These are phyloP conservation scores for Vimba vimba DNA, from an alignment of 2,113 vertebrate species.

Conservation along the genomic window DNA sequence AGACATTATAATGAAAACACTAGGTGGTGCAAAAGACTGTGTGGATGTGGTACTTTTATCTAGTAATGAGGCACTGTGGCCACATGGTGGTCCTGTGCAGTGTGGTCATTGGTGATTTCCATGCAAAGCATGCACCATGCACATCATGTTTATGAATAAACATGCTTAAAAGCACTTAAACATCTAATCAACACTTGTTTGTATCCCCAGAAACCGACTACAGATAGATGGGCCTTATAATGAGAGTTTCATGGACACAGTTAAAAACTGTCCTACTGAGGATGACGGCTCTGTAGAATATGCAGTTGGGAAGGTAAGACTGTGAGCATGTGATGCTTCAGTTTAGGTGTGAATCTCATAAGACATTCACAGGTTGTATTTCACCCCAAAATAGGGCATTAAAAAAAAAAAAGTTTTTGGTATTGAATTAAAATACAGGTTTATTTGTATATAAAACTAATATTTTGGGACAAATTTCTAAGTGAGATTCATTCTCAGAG, in stretches of 20 bases:
- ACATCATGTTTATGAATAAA: not conserved
- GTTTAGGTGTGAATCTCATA: not conserved
- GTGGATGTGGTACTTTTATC: no score
- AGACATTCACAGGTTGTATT: not conserved
- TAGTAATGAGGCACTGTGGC: not conserved
- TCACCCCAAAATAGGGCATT: not conserved
- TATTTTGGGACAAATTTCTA: not conserved
- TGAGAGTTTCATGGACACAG: conserved; percentile 86
- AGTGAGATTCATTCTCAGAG: not conserved
- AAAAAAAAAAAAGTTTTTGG: not conserved
- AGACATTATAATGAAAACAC: conserved; percentile 49
- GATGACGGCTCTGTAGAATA: conserved; percentile 90
- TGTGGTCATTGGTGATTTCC: not conserved
- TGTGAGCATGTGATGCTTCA: not conserved
- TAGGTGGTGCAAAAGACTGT: conserved; percentile 62
- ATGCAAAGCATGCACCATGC: not conserved
- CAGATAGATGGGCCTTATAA: conserved; percentile 94
- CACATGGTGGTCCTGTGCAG: not conserved
- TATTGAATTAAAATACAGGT: no score
- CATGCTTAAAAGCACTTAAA: not conserved
- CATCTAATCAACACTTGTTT: not conserved
- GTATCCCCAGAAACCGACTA: conserved; percentile 77
- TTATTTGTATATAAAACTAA: not conserved
- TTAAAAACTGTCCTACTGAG: conserved; percentile 85
- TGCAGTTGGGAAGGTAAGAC: conserved; percentile 85